Percentiles rank a stretch among this genome's conserved stretches.
These are phyloP conservation scores for Augochlora pura DNA, from an alignment of 1,140 invertebrate species.

Conservation along the genomic window DNA sequence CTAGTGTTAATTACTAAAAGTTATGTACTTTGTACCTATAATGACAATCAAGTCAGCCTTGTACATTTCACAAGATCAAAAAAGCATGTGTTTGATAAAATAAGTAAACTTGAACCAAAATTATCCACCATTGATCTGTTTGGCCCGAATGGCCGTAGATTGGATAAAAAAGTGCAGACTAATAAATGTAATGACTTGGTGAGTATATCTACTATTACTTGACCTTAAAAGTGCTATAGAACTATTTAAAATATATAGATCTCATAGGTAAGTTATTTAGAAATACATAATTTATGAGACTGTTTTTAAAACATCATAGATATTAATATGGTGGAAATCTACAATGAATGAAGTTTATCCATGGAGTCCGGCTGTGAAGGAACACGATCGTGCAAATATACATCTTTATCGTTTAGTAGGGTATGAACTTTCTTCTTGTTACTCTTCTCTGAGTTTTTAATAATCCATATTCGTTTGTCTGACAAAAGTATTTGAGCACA, in stretches of 20 bases:
- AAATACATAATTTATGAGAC: not conserved
- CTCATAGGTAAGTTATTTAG: too few relatives aligned
- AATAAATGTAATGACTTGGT: conserved; percentile 84
- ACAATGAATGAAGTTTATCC: conserved; percentile 90
- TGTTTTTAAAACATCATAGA: conserved; percentile 68
- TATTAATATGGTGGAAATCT: conserved; percentile 88
- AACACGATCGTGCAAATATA: conserved; percentile 90
- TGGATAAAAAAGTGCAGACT: conserved; percentile 84
- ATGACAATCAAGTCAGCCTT: conserved; percentile 85
- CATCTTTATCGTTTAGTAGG: conserved; percentile 85
- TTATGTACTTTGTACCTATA: conserved; percentile 85
- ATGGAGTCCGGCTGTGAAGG: conserved; percentile 89
- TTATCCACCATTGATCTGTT: conserved; percentile 81
- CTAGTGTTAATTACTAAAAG: conserved; percentile 84
- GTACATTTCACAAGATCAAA: conserved; percentile 84
- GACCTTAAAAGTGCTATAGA: not conserved
- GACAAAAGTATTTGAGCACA: conserved; percentile 3
- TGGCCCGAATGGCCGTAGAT: conserved; percentile 83
- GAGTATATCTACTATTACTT: conserved; percentile 59
- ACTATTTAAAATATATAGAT: not conserved
- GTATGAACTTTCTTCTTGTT: conserved; percentile 60
- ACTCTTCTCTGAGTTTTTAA: not conserved
- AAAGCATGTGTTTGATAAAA: conserved; percentile 82
- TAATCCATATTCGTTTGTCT: not conserved
- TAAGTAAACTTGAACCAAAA: conserved; percentile 84